phyloP scores from a whole-genome alignment of 1,140 invertebrate genomes.

The Cydia fagiglandana region DNA sequence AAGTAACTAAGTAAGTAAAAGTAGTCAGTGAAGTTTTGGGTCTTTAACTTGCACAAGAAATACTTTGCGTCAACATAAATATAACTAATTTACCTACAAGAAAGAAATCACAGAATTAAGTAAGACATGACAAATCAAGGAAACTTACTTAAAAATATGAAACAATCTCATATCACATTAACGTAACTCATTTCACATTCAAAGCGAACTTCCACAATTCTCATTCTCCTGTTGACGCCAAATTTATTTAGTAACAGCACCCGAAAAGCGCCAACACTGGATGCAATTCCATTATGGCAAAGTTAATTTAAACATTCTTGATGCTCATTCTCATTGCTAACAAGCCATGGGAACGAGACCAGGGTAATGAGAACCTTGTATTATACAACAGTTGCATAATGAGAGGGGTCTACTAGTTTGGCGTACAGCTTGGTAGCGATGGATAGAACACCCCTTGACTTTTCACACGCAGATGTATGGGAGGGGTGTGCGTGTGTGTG shows the following conservation, averaged over 20 bases:
- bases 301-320: conserved; percentile 32
- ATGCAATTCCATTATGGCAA: conserved; percentile 31
- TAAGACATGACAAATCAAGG: background rate
- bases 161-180: background rate
- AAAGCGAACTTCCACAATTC: conserved; percentile 13
- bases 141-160: background rate
- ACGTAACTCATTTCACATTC: conserved; percentile 18
- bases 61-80: too few relatives aligned
- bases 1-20: too few relatives aligned
- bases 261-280: conserved; percentile 23
- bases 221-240: background rate
- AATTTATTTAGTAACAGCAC: conserved; percentile 30
- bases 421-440: conserved; percentile 37
- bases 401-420: conserved; percentile 50
- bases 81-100: background rate
- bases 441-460: conserved; percentile 63
- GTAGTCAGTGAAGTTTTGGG: too few relatives aligned
- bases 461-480: conserved; percentile 70
- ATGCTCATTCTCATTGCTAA: background rate
- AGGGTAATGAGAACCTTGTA: background rate
- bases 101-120: background rate
- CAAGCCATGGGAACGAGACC: background rate
- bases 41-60: too few relatives aligned
- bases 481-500: conserved; percentile 53
- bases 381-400: background rate